Evolutionary conservation across 2,113 vertebrate species (phyloP), one percentile per base, ranked within the genome.

Genomic region (Odocoileus virginianus): DNA sequence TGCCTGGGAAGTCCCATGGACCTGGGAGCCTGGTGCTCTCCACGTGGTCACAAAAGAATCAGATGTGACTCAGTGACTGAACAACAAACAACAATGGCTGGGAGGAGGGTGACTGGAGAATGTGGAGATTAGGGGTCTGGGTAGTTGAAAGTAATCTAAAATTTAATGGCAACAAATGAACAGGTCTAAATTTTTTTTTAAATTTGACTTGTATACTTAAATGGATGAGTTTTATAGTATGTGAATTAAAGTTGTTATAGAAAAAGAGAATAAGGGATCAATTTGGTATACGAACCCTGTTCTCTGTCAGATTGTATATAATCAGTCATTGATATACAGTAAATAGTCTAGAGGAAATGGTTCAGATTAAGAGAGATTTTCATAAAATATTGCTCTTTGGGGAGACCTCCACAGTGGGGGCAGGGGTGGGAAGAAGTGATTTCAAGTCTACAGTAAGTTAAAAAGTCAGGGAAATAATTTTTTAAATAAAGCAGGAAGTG

Each of bases 61-160:
- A 43, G 36, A 13, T 43, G 43, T 40, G 21, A 76, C 12, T 14
- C 23, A 43, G 36, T 76, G 40, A 43, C 12, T 76, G 28, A 27
- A 27, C 23, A 43, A 14, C 36, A 43, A 76, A 27, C 10, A 23
- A 12, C 40, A n/a, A 12, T 2, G 5, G 1, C 4, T 67, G 7
- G 40, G n/a, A 40, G 13, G 27, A 52, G 43, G 36, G 11, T 2
- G 4, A 50, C 8, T 40, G 2, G 19, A 12, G 43, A 2, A 21
- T 19, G 3, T 4, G 2, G 14, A 71, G 57, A 3, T n/a, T 10
- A 0, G 4, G 4, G 28, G 1, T 47, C 23, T 7, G 12, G 13
- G 15, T n/a, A 58, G 55, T 76, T 52, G 5, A 96, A 92, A 91
- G n/a, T 78, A 28, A 19, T 47, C 55, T 88, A 43, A 82, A 64